Evolutionary conservation across 2,113 vertebrate species (phyloP).

Genomic region (Prunella himalayana): DNA sequence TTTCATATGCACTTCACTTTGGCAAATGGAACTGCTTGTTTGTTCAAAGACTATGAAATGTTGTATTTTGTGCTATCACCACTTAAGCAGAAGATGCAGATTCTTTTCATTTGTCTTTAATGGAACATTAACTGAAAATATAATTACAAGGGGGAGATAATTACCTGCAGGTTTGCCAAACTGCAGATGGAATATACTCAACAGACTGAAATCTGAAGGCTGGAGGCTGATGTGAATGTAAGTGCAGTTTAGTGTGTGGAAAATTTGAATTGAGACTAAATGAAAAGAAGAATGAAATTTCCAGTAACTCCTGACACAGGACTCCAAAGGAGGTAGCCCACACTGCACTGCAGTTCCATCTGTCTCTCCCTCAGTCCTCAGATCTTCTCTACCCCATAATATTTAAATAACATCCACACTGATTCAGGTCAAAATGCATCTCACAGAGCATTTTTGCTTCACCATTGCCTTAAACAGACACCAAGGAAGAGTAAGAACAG

Average conservation of each 20-base stretch:
- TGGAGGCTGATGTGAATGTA: background rate
- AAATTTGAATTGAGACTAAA: background rate
- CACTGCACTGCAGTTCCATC: fast-evolving
- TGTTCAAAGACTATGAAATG: constrained; percentile 26
- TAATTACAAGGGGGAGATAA: constrained; percentile 50
- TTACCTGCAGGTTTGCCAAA: constrained; percentile 44
- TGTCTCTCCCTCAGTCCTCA: background rate
- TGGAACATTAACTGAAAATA: constrained; percentile 54
- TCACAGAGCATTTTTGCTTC: background rate
- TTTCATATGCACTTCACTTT: background rate
- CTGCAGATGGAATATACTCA: constrained; percentile 29
- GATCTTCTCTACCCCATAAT: background rate
- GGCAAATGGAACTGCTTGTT: background rate
- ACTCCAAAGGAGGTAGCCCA: background rate
- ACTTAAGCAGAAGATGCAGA: background rate
- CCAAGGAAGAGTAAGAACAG: background rate
- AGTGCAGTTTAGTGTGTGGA: background rate
- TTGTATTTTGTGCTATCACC: background rate
- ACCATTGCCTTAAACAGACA: background rate
- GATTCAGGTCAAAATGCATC: background rate
- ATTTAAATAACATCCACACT: background rate
- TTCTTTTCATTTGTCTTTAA: constrained; percentile 51
- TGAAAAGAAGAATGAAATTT: background rate
- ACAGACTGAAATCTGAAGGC: background rate
- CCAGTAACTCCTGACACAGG: background rate